phyloP scores from a whole-genome alignment of 1,140 invertebrate species.

The Brachionus angularis region DNA sequence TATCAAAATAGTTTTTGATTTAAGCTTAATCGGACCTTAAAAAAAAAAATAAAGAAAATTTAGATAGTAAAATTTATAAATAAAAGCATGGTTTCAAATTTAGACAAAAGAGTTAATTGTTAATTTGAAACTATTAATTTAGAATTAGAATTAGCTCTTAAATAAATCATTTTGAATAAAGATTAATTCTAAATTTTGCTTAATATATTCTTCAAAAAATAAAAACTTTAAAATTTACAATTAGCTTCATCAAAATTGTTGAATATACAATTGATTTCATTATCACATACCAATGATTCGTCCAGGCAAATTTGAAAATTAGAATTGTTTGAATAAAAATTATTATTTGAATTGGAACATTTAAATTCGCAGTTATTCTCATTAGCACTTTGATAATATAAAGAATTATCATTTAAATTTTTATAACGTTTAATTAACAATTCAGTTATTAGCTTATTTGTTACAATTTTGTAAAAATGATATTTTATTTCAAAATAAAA shows the following conservation, averaged over 20 bases:
- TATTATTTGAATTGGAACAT: neutral
- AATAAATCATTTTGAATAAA: too few species aligned
- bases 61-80: too few species aligned
- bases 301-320: conserved; percentile 26
- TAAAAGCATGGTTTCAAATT: too few species aligned
- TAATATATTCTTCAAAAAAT: neutral
- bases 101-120: too few species aligned
- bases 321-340: neutral
- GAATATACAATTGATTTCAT: conserved; percentile 2
- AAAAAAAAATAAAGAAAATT: neutral
- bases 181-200: too few species aligned
- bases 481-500: conserved; percentile 27
- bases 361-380: conserved; percentile 22
- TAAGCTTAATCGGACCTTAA: conserved; percentile 24
- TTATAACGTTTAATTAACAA: too few species aligned
- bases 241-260: conserved; percentile 25
- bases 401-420: too few species aligned
- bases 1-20: conserved; percentile 9
- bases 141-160: too few species aligned
- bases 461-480: conserved; percentile 23
- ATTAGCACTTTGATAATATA: too few species aligned
- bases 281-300: conserved; percentile 22
- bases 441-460: too few species aligned
- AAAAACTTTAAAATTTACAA: conserved; percentile 17
- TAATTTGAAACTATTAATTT: too few species aligned